Base-by-base conservation (phyloP, 1,140 invertebrate species). In the Bombus vancouverensis region DNA sequence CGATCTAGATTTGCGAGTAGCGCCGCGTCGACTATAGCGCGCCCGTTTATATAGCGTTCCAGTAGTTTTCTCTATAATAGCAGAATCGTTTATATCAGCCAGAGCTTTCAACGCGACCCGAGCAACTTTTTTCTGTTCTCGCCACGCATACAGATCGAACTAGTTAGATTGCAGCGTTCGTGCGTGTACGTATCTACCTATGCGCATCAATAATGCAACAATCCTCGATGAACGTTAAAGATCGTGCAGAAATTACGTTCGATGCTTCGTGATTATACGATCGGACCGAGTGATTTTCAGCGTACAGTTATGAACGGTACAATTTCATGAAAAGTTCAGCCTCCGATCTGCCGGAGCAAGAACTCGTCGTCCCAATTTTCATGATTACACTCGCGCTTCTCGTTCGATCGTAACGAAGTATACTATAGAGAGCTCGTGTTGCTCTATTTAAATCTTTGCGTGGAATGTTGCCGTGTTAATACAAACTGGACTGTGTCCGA, bases 391-490 rank as follows among this genome's bases (percentile, higher is more conserved):
- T 10, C 28, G 70, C 10, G 81, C 12, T 18, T 74, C 81, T 57
- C 34, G 25, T 53, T 53, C 57, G 39, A 28, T 71, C 70, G 18
- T 28, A 25, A 10, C 28, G 15, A 39, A 32, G 47, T 66, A 66
- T 28, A 9, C 22, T 32, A 18, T 37, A 3, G 22, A 47, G 34
- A 47, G 34, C 59, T 59, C 47, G 47, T 1, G 39, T 4, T 37
- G 80, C 32, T 70, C 74, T 32, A 83, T 87, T 87, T 80, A 15
- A 37, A 76, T 25, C 76, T 22, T 32, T 47, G 3, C 72, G 10
- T 2, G n/a, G 6, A n/a, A 18, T 13, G 0, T 9, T n/a, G 39
- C 66, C 12, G 42, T 9, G 57, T 71, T 37, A 2, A 37, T 15
- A 8, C n/a, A 4, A 53, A 18, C 47, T 0, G 47, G 0, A 6